phyloP scores from a whole-genome alignment of 35 echinoderm and acorn worm genomes.

The Anneissia japonica region DNA sequence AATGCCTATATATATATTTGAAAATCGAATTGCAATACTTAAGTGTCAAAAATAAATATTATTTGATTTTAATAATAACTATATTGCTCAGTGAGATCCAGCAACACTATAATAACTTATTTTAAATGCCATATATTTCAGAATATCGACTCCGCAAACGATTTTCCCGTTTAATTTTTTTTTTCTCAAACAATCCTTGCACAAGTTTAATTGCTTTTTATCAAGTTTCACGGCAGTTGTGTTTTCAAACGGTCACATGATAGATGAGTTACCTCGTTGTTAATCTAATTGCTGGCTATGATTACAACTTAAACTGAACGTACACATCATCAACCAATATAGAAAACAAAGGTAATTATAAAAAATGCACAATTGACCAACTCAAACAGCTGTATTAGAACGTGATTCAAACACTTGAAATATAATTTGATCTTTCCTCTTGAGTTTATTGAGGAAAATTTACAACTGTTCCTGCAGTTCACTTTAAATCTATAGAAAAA shows the following conservation, averaged over 20 bases:
- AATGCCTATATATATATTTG: too few species aligned
- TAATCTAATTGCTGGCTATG: not conserved
- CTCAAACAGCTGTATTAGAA: not conserved
- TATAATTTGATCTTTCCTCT: not conserved
- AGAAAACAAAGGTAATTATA: conserved; percentile 2
- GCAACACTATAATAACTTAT: too few species aligned
- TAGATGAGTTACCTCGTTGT: not conserved
- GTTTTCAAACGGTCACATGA: not conserved
- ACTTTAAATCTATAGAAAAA: not conserved
- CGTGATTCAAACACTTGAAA: not conserved
- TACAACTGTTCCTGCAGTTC: too few species aligned
- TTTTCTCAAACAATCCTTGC: not conserved
- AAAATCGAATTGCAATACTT: too few species aligned
- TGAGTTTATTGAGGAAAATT: too few species aligned
- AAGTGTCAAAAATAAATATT: too few species aligned
- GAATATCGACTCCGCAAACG: not conserved
- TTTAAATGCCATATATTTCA: not conserved
- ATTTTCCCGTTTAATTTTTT: not conserved
- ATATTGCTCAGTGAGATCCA: not conserved
- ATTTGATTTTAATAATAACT: too few species aligned
- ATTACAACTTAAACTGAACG: not conserved
- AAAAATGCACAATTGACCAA: not conserved
- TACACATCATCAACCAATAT: not conserved
- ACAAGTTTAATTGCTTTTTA: not conserved
- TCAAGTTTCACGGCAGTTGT: not conserved